These are phyloP conservation scores for Acrobasis repandana DNA, from an alignment of 2,888 invertebrate genomes.

Conservation along the genomic window DNA sequence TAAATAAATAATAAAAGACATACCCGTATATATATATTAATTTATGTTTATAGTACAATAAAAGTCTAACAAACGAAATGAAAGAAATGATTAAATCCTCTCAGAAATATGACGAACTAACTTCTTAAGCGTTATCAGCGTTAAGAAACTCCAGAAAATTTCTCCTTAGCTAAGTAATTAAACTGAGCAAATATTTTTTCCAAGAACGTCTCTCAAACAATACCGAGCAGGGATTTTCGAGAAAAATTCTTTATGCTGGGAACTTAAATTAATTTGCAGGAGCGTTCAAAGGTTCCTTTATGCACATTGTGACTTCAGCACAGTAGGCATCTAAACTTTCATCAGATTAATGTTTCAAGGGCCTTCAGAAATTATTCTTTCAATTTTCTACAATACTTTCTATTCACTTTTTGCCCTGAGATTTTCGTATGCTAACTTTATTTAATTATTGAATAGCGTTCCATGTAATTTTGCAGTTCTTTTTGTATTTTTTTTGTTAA, in stretches of 20 bases:
- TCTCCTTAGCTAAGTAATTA: conserved; percentile 14
- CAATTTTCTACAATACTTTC: no score
- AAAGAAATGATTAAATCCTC: conserved; percentile 1
- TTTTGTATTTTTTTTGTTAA: no score
- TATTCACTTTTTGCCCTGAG: no score
- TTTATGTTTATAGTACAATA: no score
- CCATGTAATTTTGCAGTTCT: no score
- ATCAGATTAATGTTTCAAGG: conserved; percentile 11
- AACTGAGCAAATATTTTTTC: conserved; percentile 16
- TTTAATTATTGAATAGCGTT: no score
- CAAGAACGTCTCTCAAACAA: conserved; percentile 20
- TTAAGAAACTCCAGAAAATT: conserved; percentile 3
- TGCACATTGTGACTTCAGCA: conserved; percentile 15
- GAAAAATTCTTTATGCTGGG: conserved; percentile 26
- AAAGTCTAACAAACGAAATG: not conserved
- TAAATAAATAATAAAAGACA: not conserved
- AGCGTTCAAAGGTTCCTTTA: conserved; percentile 26
- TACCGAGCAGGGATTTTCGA: conserved; percentile 24
- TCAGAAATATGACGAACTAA: conserved; percentile 8
- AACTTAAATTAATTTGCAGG: conserved; percentile 33
- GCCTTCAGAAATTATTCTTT: no score
- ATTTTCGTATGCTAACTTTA: no score
- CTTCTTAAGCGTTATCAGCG: conserved; percentile 10
- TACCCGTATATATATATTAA: no score
- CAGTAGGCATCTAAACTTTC: conserved; percentile 17